These are phyloP conservation scores for Mus caroli DNA, from an alignment of 2,797 vertebrate genomes.

Conservation along the genomic window DNA sequence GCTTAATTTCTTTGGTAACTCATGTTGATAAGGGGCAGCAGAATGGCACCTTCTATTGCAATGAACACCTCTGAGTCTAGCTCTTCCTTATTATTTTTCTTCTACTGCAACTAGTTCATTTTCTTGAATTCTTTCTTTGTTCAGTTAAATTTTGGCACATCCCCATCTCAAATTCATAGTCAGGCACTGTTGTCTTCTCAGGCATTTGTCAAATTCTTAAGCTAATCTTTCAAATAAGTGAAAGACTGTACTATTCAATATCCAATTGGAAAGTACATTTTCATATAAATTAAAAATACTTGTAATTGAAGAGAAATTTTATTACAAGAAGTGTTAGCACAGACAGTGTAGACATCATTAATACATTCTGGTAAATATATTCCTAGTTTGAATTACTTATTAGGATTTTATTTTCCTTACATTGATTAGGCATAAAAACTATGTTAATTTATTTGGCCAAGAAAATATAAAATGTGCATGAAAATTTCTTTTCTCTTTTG, in stretches of 20 bases:
- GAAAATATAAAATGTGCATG: constrained; percentile 42
- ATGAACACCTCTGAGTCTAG: neutral
- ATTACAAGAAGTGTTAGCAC: neutral
- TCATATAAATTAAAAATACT: constrained; percentile 15
- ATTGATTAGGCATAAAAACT: neutral
- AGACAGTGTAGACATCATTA: neutral
- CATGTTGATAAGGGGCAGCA: neutral
- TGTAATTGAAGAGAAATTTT: constrained; percentile 47
- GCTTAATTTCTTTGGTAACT: neutral
- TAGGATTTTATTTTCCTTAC: constrained; percentile 30
- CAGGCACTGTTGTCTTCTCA: neutral
- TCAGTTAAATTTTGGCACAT: neutral
- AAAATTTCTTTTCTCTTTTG: neutral
- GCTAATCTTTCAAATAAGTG: constrained; percentile 39
- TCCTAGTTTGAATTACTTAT: neutral
- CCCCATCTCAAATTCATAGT: constrained; percentile 3
- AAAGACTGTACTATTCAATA: neutral
- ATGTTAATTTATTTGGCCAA: constrained; percentile 35
- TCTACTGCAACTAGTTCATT: constrained; percentile 12
- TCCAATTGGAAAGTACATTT: neutral
- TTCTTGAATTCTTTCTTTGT: constrained; percentile 16
- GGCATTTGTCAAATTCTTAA: constrained; percentile 29
- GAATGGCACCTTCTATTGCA: neutral
- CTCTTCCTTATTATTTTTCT: constrained; percentile 7
- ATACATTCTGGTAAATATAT: constrained; percentile 10